Evolutionary conservation across 2,888 invertebrate genomes (phyloP), one percentile per base, ranked within the genome.

Genomic region (Slavum lentiscoides): DNA sequence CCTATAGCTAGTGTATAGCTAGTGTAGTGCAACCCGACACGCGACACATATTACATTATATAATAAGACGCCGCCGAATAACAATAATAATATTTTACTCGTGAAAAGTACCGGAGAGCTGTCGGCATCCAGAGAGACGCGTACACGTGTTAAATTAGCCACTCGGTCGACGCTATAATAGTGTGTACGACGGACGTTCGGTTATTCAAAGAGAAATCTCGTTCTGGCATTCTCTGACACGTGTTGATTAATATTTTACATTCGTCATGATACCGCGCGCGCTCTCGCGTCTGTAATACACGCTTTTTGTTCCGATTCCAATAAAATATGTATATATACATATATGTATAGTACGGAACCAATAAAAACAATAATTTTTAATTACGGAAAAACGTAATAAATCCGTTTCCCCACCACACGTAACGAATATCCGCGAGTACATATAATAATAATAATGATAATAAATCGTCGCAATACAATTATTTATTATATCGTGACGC

Each of bases 191-290:
- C 43, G 30, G 11, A n/a, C 23, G 43, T 19, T 66, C 17, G 23
- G 39, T 74, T 74, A 64, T 67, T 59, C 73, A 61, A 76, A 69
- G 59, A 68, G 76, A 76, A 68, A 76, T 68, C 76, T 61, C 76
- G 76, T 30, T 59, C 68, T 76, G 17, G 67, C 43, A 15, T 37
- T 37, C 68, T 53, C 68, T 53, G 77, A 70, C 77, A 53, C 77
- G 77, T 70, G 62, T 77, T 77, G 77, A 77, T 77, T 77, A 69
- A 70, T 70, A 68, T 68, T 69, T 8, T 69, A 68, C 61, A 37
- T 76, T 68, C 75, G 59, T 76, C 59, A 59, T 68, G 59, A 17
- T 59, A 55, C 21, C 13, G 43, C 17, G 6, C 58, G 9, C 37
- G 23, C 64, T 66, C n/a, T 2, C 43, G 8, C 43, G 43, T 6